phyloP scores from a whole-genome alignment of 2,113 vertebrate genomes.

The Silurus meridionalis region DNA sequence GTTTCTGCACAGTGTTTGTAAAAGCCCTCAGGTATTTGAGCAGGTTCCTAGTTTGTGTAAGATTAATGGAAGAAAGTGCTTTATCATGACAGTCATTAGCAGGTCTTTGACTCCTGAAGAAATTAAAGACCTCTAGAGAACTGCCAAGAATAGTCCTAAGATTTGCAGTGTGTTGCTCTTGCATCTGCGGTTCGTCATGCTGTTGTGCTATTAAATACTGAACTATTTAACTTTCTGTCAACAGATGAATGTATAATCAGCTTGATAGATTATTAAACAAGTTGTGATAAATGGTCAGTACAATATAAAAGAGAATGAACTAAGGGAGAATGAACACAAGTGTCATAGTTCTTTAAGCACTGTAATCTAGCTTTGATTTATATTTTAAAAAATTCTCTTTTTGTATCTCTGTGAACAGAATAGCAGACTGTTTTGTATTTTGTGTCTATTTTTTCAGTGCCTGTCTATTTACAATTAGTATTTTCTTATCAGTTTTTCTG shows the following conservation, averaged over 20 bases:
- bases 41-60: not conserved
- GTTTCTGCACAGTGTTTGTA: slow-evolving; percentile 17
- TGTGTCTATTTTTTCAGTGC: slow-evolving; percentile 20
- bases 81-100: slow-evolving; percentile 11
- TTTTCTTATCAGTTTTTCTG: slow-evolving; percentile 14
- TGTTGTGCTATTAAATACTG: slow-evolving; percentile 9
- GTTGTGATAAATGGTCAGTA: not conserved
- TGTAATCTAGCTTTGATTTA: slow-evolving; percentile 27
- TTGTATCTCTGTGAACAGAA: slow-evolving; percentile 32
- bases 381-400: slow-evolving; percentile 34
- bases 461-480: slow-evolving; percentile 26
- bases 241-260: slow-evolving; percentile 32
- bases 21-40: slow-evolving; percentile 11
- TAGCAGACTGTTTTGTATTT: slow-evolving; percentile 19
- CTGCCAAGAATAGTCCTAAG: not conserved
- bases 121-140: not conserved
- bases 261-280: not conserved
- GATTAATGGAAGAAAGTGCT: not conserved
- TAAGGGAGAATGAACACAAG: not conserved
- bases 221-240: slow-evolving; percentile 2
- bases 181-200: slow-evolving; percentile 3
- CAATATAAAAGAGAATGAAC: slow-evolving; percentile 6
- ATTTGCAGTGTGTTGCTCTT: not conserved
- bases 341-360: slow-evolving; percentile 23
- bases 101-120: slow-evolving; percentile 2